Evolutionary conservation across 2,888 invertebrate genomes (phyloP), one percentile per base, ranked within the genome.

Genomic region (Beris chalybata): DNA sequence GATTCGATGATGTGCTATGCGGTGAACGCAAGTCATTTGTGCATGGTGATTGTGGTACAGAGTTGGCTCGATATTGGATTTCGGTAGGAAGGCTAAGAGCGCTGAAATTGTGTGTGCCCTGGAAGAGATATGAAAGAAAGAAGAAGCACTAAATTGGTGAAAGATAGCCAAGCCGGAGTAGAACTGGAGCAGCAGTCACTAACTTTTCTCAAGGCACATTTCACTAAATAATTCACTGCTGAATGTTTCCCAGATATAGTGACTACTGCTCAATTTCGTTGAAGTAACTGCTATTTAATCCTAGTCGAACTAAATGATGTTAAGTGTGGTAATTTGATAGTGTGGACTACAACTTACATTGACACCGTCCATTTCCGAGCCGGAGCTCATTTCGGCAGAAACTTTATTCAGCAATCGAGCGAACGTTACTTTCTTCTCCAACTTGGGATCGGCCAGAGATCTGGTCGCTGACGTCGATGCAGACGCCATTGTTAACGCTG

Each of bases 391-490:
- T 82, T 90, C 91, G 7, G 89, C 88, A 11, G 89, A 89, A 5
- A 90, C 89, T 79, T 87, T 89, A 75, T 88, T 90, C 29, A 90
- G 78, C 58, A 91, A 78, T 70, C 89, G 83, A 0, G 91, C 90
- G 75, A 91, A 91, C 0, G 90, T 90, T 6, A 91, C 90, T 78
- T 90, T 90, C 81, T 90, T 90, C 75, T 90, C 90, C 64, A 89
- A 78, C 74, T 89, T 90, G 11, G 88, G 86, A 78, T 89, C 89
- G 55, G 83, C 84, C 3, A 76, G 71, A 64, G 85, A 85, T 65
- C 84, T 77, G 1, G 86, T 85, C 0, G 85, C 83, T 0, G 84
- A 83, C 0, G 83, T 82, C 4, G 74, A 70, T 32, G 73, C 72
- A 1, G 61, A 61, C 11, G 29, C 61, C 7, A 75, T 74, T 1